Base-by-base conservation (phyloP, 1,140 invertebrate species). In the Drosophila orosa region DNA sequence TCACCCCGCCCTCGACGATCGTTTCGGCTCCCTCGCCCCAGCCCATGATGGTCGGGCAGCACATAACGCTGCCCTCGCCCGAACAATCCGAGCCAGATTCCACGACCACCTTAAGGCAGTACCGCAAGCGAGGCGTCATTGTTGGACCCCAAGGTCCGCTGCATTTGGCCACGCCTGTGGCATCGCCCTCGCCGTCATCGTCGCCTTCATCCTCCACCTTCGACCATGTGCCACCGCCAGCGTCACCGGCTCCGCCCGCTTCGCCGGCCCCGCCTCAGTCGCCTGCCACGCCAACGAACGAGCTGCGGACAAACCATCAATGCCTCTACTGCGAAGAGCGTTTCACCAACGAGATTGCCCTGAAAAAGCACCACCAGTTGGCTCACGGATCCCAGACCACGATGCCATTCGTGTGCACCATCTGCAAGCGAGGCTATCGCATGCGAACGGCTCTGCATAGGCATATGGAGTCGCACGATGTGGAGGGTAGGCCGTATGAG, bases 31-130 rank as follows among this genome's bases (percentile, higher is more conserved):
- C 83, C 1, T 87, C 83, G 19, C 83, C 83, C 2, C 73, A 78
- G 15, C 80, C 83, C 10, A 29, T 78, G 62, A 52, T 50, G 42
- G 35, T 47, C 24, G 40, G 60, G 31, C 79, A 77, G 40, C 86
- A 79, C 24, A 75, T 91, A 54, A 91, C 90, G 31, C 33, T 91
- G 55, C 90, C 86, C 1, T 90, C 83, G 37, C 90, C 90, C 2
- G 90, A 91, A 52, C 90, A 91, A 78, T 91, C 90, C 13, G 90
- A 91, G 74, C 86, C 90, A 31, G 90, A 91, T 40, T 91, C 90
- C 29, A 91, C 90, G 5, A 91, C 89, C 4, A 91, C 86, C 7
- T 52, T 91, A 55, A 73, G 90, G 5, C 86, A 91, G 33, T 91
- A 78, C 39, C 90, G 90, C 5, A 87, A 89, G 25, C 90, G 90